phyloP scores from a whole-genome alignment of 1,140 invertebrate species.

The Melitaea cinxia region DNA sequence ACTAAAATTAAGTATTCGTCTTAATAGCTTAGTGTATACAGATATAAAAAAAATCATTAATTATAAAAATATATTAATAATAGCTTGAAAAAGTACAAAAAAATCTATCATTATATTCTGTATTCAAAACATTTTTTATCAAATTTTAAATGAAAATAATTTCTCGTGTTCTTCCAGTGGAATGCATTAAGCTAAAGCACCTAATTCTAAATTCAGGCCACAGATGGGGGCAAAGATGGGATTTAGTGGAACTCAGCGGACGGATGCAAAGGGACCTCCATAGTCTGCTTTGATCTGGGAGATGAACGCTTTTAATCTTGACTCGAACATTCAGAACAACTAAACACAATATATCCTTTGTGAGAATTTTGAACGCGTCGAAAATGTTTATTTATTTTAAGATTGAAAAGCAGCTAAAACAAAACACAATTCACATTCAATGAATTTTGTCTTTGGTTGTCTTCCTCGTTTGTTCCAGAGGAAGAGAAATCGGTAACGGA shows the following conservation, averaged over 20 bases:
- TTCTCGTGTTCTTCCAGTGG: background rate
- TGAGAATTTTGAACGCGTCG: background rate
- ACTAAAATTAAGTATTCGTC: too few relatives aligned
- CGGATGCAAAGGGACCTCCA: constrained; percentile 22
- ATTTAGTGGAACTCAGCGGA: constrained; percentile 14
- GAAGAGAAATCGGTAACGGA: background rate
- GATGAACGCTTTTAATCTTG: constrained; percentile 25
- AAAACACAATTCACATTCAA: background rate
- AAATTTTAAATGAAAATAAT: background rate
- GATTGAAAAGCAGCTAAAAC: background rate
- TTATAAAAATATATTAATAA: too few relatives aligned
- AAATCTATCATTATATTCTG: too few relatives aligned
- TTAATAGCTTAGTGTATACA: too few relatives aligned
- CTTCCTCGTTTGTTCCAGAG: too few relatives aligned
- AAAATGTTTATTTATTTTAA: background rate
- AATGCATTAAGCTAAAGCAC: background rate
- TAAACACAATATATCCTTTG: constrained; percentile 18
- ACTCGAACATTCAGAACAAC: constrained; percentile 6
- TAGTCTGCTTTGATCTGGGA: constrained; percentile 14
- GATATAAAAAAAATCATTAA: too few relatives aligned
- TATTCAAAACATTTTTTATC: too few relatives aligned
- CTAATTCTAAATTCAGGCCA: constrained; percentile 19
- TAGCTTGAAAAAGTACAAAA: too few relatives aligned
- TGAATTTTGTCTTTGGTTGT: too few relatives aligned
- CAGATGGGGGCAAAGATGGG: constrained; percentile 12